Evolutionary conservation across 2,888 invertebrate genomes (phyloP).

Genomic region (Craniophora ligustri): DNA sequence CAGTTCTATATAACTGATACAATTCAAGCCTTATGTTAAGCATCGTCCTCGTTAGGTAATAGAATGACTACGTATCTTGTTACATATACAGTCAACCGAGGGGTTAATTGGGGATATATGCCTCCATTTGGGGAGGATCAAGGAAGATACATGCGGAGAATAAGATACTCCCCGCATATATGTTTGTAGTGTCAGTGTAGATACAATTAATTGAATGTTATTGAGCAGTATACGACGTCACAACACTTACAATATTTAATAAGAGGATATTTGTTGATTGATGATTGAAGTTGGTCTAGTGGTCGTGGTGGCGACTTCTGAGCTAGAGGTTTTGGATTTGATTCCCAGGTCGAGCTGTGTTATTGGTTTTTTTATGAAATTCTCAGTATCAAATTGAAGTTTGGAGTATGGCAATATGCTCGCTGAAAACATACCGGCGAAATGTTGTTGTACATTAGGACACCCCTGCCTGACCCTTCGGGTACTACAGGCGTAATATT

Average conservation of each 20-base stretch:
- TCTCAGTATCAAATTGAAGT: no score
- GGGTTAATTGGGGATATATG: constrained; percentile 27
- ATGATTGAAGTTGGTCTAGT: no score
- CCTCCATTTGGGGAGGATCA: constrained; percentile 26
- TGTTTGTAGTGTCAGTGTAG: not conserved
- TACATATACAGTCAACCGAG: not conserved
- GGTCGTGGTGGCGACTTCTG: no score
- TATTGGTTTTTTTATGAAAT: no score
- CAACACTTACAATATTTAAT: not conserved
- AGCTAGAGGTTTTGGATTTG: no score
- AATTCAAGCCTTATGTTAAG: not conserved
- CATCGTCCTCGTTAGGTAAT: constrained; percentile 18
- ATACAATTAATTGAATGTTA: constrained; percentile 5
- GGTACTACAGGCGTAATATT: no score
- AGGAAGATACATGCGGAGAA: constrained; percentile 1
- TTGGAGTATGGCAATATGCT: no score
- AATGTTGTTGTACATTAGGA: no score
- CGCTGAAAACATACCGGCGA: no score
- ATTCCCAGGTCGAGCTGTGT: no score
- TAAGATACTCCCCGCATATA: not conserved
- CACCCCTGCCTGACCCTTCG: no score
- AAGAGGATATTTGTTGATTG: not conserved
- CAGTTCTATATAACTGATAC: constrained; percentile 7
- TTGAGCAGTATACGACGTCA: not conserved
- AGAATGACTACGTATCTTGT: constrained; percentile 26